Evolutionary conservation across 1,140 invertebrate species (phyloP).

Genomic region (Bombus polaris): DNA sequence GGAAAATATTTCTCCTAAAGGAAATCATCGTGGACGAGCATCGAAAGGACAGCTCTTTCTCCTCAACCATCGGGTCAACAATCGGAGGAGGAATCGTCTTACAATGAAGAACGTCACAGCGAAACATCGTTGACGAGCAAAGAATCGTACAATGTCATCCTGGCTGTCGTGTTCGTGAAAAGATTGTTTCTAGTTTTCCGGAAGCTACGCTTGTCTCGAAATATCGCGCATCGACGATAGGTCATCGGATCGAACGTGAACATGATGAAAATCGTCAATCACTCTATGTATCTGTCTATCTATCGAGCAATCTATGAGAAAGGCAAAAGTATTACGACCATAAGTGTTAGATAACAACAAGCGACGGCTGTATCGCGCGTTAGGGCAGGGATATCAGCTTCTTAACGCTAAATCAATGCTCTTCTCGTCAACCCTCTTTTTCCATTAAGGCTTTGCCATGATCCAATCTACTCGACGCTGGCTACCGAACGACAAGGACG

Average conservation of each 20-base stretch:
- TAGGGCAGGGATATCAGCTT: too few relatives aligned
- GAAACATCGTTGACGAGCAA: background rate
- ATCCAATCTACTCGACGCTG: conserved; percentile 8
- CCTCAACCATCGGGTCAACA: background rate
- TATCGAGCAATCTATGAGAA: background rate
- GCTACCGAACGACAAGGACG: background rate
- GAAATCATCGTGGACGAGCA: conserved; percentile 6
- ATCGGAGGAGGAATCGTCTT: too few relatives aligned
- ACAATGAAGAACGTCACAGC: background rate
- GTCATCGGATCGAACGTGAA: background rate
- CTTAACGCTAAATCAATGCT: conserved; percentile 40
- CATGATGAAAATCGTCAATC: background rate
- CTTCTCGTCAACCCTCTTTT: conserved; percentile 24
- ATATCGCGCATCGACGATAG: background rate
- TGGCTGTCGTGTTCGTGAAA: background rate
- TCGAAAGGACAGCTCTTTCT: background rate
- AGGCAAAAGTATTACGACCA: background rate
- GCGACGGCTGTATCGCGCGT: background rate
- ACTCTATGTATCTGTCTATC: background rate
- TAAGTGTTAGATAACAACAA: background rate
- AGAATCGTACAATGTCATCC: background rate
- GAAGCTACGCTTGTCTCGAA: background rate
- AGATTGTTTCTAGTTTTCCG: background rate
- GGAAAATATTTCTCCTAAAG: conserved; percentile 11
- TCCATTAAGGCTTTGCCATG: conserved; percentile 35